Evolutionary conservation across 2,113 vertebrate species (phyloP).

Genomic region (Vidua macroura): DNA sequence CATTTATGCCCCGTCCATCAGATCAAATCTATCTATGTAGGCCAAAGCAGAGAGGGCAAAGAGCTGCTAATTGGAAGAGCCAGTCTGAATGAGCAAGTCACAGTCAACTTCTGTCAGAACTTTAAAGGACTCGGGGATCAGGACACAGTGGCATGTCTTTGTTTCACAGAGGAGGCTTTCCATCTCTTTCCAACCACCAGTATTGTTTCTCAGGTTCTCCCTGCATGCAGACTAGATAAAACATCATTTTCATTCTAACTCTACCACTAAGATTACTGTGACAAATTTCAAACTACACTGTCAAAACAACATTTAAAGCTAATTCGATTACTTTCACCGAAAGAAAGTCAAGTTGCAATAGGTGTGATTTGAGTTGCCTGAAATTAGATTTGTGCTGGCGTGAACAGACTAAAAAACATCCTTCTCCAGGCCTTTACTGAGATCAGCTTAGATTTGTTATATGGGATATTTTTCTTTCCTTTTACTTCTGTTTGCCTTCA

Average conservation of each 20-base stretch:
- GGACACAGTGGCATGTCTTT: background rate
- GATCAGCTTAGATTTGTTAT: background rate
- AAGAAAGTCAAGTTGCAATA: background rate
- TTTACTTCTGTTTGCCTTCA: background rate
- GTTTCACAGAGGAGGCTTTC: background rate
- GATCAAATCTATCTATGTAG: slow-evolving; percentile 26
- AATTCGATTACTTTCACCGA: background rate
- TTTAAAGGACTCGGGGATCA: slow-evolving; percentile 9
- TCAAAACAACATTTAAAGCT: background rate
- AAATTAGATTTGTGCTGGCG: background rate
- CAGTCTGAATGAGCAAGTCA: slow-evolving; percentile 33
- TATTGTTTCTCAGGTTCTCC: background rate
- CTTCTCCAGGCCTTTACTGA: background rate
- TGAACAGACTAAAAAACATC: background rate
- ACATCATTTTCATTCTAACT: background rate
- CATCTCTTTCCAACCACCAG: background rate
- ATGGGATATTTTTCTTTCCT: background rate
- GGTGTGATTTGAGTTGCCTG: background rate
- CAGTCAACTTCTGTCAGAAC: slow-evolving; percentile 28
- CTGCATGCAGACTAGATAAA: background rate
- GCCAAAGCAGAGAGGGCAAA: slow-evolving; percentile 15
- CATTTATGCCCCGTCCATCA: slow-evolving; percentile 43
- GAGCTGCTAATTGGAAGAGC: slow-evolving; percentile 49
- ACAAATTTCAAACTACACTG: background rate
- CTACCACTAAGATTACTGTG: background rate